Evolutionary conservation across 2,888 invertebrate species (phyloP).

Genomic region (Diplolepis rosae): DNA sequence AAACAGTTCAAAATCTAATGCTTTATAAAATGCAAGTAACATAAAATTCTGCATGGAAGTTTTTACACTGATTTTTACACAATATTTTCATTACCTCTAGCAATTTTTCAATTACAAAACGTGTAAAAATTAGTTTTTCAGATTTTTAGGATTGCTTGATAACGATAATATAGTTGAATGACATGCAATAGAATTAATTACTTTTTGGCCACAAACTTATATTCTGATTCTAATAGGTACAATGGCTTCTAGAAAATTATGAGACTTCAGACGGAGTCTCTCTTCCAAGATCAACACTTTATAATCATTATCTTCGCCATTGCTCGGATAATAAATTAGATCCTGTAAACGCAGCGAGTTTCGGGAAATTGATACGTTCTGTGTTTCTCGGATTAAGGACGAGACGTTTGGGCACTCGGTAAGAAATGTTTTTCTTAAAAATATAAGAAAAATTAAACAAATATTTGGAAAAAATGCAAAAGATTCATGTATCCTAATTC

Average conservation of each 20-base stretch:
- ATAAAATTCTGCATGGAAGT: neutral
- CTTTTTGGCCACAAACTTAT: neutral
- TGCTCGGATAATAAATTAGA: conserved; percentile 95
- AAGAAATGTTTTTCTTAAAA: conserved; percentile 42
- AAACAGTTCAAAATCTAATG: no score
- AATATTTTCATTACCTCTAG: neutral
- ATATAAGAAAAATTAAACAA: neutral
- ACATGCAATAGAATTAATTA: neutral
- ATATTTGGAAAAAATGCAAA: neutral
- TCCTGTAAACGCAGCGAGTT: conserved; percentile 99
- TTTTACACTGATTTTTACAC: neutral
- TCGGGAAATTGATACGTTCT: conserved; percentile 98
- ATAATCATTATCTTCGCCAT: conserved; percentile 97
- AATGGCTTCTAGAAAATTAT: conserved; percentile 98
- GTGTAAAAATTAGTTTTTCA: neutral
- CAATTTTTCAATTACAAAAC: neutral
- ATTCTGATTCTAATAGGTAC: conserved; percentile 76
- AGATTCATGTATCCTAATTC: conserved; percentile 27
- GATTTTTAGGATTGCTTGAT: neutral
- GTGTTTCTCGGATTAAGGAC: conserved; percentile 98
- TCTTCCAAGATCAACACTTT: conserved; percentile 94
- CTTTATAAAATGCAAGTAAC: neutral
- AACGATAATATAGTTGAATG: neutral
- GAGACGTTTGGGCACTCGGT: conserved; percentile 94
- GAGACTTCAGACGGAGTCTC: conserved; percentile 97